These are phyloP conservation scores for Bombus difficillimus DNA, from an alignment of 1,140 invertebrate species.

Conservation along the genomic window DNA sequence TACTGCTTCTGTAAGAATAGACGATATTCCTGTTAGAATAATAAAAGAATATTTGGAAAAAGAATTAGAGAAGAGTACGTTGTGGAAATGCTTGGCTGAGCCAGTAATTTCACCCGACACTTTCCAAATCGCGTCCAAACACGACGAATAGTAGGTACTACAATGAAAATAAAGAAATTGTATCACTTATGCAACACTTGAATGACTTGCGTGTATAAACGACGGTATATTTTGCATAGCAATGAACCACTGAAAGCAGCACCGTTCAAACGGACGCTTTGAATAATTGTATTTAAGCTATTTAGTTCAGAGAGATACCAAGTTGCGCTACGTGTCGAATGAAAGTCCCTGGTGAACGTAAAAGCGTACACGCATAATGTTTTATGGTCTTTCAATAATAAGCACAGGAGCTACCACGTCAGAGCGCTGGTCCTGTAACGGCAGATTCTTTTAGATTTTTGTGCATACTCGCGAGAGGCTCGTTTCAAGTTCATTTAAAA, in stretches of 20 bases:
- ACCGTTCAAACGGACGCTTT: slow-evolving; percentile 41
- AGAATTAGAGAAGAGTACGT: background rate
- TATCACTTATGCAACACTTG: slow-evolving; percentile 19
- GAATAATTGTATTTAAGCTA: background rate
- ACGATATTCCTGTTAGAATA: no score
- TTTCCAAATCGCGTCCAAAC: background rate
- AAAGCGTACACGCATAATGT: background rate
- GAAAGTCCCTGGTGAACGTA: background rate
- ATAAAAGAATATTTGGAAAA: background rate
- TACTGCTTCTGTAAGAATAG: no score
- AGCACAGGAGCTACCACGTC: no score
- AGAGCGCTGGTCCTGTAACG: background rate
- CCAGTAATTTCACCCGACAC: background rate
- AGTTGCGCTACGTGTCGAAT: background rate
- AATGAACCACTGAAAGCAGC: slow-evolving; percentile 62
- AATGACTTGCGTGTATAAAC: slow-evolving; percentile 70
- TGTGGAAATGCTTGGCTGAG: background rate
- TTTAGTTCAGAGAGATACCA: background rate
- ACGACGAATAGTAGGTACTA: background rate
- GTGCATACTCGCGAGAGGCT: background rate
- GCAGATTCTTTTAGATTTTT: background rate
- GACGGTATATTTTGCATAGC: slow-evolving; percentile 68
- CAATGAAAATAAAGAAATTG: slow-evolving; percentile 7
- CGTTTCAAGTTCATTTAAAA: background rate
- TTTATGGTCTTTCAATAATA: background rate